Percentiles rank a stretch among this genome's conserved stretches.
phyloP scores from a whole-genome alignment of 2,888 invertebrate species.

The Sipha maydis region DNA sequence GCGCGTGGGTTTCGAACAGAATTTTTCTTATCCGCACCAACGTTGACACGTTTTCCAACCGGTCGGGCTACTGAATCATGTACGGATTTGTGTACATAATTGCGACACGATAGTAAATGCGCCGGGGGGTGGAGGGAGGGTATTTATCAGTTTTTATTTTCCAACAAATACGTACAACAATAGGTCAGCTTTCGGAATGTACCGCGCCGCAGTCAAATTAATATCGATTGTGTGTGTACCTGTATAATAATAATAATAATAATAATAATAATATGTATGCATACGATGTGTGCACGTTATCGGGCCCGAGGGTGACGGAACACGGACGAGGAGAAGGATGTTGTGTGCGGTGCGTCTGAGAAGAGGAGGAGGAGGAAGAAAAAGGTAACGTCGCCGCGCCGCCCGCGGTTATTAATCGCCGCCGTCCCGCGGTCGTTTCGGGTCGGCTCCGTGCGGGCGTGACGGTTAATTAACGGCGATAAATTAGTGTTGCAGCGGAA shows the following conservation, averaged over 20 bases:
- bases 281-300: not conserved
- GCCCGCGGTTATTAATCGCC: slow-evolving; percentile 52
- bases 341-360: not conserved
- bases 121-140: not conserved
- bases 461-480: slow-evolving; percentile 60
- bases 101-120: not conserved
- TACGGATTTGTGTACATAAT: not conserved
- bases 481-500: slow-evolving; percentile 18
- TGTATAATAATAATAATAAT: too few species aligned
- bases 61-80: slow-evolving; percentile 45
- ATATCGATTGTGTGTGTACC: not conserved
- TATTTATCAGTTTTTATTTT: slow-evolving; percentile 34
- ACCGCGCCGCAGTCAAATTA: not conserved
- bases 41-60: slow-evolving; percentile 30
- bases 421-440: slow-evolving; percentile 27
- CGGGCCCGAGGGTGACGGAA: not conserved
- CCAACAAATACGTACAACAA: too few species aligned
- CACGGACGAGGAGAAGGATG: not conserved
- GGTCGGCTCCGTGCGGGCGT: slow-evolving; percentile 52
- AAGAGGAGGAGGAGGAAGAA: not conserved
- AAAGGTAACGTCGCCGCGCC: slow-evolving; percentile 35
- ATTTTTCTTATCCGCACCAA: slow-evolving; percentile 7
- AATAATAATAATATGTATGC: too few species aligned
- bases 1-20: not conserved
- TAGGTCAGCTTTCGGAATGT: slow-evolving; percentile 17